Evolutionary conservation across 2,797 vertebrate species (phyloP).

Genomic region (Clarias fuscus): DNA sequence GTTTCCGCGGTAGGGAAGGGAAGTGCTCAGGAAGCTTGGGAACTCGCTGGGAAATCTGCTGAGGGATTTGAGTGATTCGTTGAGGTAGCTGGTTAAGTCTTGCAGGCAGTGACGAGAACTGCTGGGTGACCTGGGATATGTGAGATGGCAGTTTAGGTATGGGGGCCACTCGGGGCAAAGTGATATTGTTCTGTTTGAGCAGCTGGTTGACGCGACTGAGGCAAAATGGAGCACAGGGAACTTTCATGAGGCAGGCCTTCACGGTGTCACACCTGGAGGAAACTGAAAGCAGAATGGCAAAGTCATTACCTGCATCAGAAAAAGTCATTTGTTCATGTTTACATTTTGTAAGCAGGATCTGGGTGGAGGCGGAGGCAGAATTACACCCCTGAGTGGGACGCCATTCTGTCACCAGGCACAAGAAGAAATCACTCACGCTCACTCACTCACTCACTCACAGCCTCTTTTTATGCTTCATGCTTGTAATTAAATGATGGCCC

Average conservation of each 20-base stretch:
- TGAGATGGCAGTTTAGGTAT: constrained; percentile 67
- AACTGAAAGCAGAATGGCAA: constrained; percentile 60
- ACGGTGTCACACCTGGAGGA: constrained; percentile 71
- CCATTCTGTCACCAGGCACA: neutral
- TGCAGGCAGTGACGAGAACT: constrained; percentile 65
- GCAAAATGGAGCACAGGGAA: constrained; percentile 67
- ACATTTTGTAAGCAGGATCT: neutral
- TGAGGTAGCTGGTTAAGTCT: constrained; percentile 63
- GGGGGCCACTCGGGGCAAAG: constrained; percentile 65
- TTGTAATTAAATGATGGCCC: neutral
- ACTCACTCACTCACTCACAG: no score
- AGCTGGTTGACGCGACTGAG: constrained; percentile 73
- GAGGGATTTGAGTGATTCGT: constrained; percentile 67
- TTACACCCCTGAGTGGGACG: neutral
- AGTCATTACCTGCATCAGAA: neutral
- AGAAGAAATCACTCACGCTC: no score
- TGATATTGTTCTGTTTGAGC: constrained; percentile 76
- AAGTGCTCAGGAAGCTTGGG: constrained; percentile 58
- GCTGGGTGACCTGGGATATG: constrained; percentile 65
- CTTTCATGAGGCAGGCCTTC: constrained; percentile 75
- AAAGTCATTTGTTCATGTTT: neutral
- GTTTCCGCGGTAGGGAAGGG: constrained; percentile 31
- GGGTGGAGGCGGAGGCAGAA: neutral
- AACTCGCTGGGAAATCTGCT: constrained; percentile 61
- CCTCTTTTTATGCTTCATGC: neutral